A percentile compares a stretch with the other conserved stretches of the same genome.
These are phyloP conservation scores for Charadrius vociferus DNA, from an alignment of 2,113 vertebrate species.

Conservation along the genomic window DNA sequence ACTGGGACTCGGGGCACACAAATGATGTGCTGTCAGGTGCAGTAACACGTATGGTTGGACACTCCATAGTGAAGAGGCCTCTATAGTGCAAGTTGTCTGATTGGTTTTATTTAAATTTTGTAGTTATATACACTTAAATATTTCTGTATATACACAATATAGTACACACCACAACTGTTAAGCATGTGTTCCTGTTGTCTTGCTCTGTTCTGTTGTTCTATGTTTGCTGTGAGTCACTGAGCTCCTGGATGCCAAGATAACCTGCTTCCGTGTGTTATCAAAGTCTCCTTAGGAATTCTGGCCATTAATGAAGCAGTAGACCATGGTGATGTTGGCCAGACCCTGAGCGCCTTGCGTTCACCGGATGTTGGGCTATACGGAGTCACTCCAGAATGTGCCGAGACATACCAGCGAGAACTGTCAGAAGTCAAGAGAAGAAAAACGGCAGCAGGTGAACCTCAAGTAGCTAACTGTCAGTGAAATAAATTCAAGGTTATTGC, in stretches of 20 bases:
- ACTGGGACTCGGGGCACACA: background rate
- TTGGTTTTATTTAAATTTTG: background rate
- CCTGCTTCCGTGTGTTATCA: background rate
- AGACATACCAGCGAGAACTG: constrained; percentile 88
- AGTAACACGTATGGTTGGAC: background rate
- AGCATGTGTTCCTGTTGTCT: background rate
- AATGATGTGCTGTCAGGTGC: background rate
- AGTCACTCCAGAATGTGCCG: constrained; percentile 89
- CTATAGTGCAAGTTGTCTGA: background rate
- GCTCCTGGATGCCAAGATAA: background rate
- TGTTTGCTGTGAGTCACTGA: background rate
- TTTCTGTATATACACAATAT: background rate
- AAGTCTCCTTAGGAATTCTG: constrained; percentile 91
- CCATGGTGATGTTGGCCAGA: constrained; percentile 78
- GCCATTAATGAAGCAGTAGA: constrained; percentile 91
- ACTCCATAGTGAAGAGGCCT: background rate
- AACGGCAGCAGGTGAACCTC: constrained; percentile 77
- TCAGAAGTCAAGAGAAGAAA: constrained; percentile 80
- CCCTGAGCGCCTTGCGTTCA: constrained; percentile 82
- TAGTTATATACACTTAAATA: background rate
- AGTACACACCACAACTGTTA: no score
- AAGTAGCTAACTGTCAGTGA: background rate
- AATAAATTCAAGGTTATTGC: background rate
- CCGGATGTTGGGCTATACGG: constrained; percentile 89
- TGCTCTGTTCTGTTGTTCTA: background rate